Evolutionary conservation across 1,140 invertebrate genomes (phyloP), one percentile per base, ranked within the genome.

Genomic region (Magallana ariakensis): DNA sequence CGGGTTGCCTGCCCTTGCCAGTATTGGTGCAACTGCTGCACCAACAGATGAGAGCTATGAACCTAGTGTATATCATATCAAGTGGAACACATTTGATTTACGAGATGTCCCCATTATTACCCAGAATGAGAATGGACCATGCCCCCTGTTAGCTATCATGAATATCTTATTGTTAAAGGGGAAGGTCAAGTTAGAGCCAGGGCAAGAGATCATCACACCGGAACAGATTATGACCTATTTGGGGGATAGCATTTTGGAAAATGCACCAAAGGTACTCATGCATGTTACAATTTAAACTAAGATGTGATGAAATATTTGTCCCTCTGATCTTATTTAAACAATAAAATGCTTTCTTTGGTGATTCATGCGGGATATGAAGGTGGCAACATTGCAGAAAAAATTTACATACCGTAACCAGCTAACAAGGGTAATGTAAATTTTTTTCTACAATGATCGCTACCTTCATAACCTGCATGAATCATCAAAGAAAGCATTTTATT

Each of bases 61-160:
- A 60, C 91, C 92, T 55, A 93, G 92, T 91, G 91, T 93, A 9
- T 95, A 96, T 90, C 94, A 95, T 85, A 92, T 96, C 26, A 96
- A 96, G 89, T 95, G 95, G 94, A 95, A 95, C n/a, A 92, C 92
- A 22, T 95, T 94, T 91, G 94, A 95, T 54, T 92, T 92, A 19
- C 93, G 90, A 60, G 93, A 94, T 87, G 92, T 94, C n/a, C 95
- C 95, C 11, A 95, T 96, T 85, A 94, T 96, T 11, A 96, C 95
- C 13, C 96, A 96, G 91, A 96, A 96, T 93, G 95, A 95, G 85
- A 96, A 96, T 95, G 96, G 96, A 26, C 96, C 96, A 0, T 96
- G 96, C 94, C 96, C 96, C 7, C 90, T 96, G 22, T 92, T 96
- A 22, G 96, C 96, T 55, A 95, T 96, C 56, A 95, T 96, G 82